Conservation (phyloP, 2,113 vertebrate species). For the Anolis sagrei region DNA sequence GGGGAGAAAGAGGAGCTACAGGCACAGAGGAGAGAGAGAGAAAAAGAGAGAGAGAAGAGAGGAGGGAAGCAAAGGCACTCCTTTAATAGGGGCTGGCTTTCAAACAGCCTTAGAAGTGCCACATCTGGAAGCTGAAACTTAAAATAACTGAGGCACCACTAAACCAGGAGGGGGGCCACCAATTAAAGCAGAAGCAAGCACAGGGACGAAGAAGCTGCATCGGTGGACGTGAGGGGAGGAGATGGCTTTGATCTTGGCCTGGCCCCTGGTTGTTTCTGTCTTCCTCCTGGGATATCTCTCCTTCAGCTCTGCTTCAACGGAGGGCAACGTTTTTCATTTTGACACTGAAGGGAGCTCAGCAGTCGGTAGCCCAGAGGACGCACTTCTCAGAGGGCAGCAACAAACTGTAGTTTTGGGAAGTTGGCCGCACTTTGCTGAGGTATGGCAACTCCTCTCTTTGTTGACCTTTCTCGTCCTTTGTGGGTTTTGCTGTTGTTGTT, state of each 20-base stretch:
- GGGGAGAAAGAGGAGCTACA: slow-evolving; percentile 69
- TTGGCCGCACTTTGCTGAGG: slow-evolving; percentile 73
- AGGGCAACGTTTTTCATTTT: slow-evolving; percentile 68
- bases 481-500: slow-evolving; percentile 45
- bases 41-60: slow-evolving; percentile 59
- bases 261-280: slow-evolving; percentile 66
- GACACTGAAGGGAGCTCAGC: slow-evolving; percentile 81
- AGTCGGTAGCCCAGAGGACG: slow-evolving; percentile 70
- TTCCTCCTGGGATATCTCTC: slow-evolving; percentile 71
- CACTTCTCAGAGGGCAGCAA: slow-evolving; percentile 70
- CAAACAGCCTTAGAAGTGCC: slow-evolving; percentile 65
- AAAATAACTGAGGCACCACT: slow-evolving; percentile 68
- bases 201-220: slow-evolving; percentile 53
- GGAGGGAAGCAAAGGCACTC: slow-evolving; percentile 56
- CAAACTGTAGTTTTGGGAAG: slow-evolving; percentile 67
- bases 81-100: slow-evolving; percentile 56
- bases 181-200: slow-evolving; percentile 61
- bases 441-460: slow-evolving; percentile 66
- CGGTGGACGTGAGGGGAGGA: slow-evolving; percentile 69
- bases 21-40: slow-evolving; percentile 48
- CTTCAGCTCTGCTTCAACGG: slow-evolving; percentile 63
- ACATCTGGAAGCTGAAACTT: slow-evolving; percentile 77
- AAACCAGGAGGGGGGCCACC: slow-evolving; percentile 58
- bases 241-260: slow-evolving; percentile 76
- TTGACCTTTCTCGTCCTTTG: slow-evolving; percentile 48